Conservation (phyloP, 2,113 vertebrate species). For the Anseranas semipalmata region DNA sequence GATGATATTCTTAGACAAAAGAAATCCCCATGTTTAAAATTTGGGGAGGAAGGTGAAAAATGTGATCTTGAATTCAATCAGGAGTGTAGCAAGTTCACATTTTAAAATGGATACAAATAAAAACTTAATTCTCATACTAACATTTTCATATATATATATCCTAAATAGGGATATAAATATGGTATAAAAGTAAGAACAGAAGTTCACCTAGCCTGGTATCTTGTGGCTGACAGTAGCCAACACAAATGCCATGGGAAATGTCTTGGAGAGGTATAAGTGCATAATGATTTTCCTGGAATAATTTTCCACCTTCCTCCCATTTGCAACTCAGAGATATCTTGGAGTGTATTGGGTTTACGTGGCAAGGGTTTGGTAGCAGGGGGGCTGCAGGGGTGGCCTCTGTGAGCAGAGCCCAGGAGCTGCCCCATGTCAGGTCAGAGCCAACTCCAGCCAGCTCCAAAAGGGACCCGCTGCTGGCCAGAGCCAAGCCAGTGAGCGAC, state of each 20-base stretch:
- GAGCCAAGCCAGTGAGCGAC: no score
- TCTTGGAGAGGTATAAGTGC: not conserved
- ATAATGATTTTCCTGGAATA: not conserved
- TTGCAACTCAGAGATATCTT: not conserved
- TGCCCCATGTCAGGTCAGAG: no score
- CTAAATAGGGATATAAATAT: not conserved
- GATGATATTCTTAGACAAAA: not conserved
- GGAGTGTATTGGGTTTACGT: no score
- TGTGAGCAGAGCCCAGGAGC: no score
- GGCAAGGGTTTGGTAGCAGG: no score
- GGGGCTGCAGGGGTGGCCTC: no score
- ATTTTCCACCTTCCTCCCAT: not conserved
- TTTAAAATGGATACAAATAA: not conserved
- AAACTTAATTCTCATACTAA: not conserved
- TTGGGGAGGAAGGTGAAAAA: no score
- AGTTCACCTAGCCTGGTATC: not conserved
- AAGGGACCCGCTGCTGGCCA: no score
- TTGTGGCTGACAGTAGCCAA: not conserved
- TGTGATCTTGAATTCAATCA: not conserved
- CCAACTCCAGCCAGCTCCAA: no score
- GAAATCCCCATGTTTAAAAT: not conserved
- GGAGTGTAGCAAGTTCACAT: not conserved
- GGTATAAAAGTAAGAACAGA: not conserved
- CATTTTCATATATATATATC: not conserved
- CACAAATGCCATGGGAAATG: not conserved